Base-by-base conservation (phyloP, 1,140 invertebrate species). In the Eumaeus atala region DNA sequence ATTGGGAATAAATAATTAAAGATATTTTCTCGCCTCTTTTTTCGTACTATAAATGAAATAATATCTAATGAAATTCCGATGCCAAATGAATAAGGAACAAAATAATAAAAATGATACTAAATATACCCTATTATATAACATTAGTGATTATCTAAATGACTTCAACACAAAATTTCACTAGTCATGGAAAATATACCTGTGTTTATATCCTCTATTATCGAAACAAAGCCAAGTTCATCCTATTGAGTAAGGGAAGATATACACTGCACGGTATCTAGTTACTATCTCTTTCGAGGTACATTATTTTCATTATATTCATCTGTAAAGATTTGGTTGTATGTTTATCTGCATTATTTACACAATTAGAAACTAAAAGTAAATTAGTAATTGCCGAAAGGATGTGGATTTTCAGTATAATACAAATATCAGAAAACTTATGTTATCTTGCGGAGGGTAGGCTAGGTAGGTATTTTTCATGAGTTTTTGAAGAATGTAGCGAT, bases 161-260 rank as follows among this genome's bases (percentile, higher is more conserved):
- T 44, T 9, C 17, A 17, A 12, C 9, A 9, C 0, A 44, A 17
- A 16, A 44, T 17, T 44, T 17, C 17, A 8, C n/a, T 37, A 44
- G 40, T 44, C 40, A 44, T 44, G 40, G 40, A 44, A 40, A 44
- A 44, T 37, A n/a, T 17, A 17, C 12, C 5, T 37, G 40, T 44
- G 21, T 28, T n/a, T 28, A 28, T 28, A 28, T 44, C 40, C 40
- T 44, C 9, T 17, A 44, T 44, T 9, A 44, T 44, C 12, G 17
- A 16, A 44, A 44, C 14, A 44, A 6, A 44, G 40, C 12, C 40
- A 44, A 16, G 17, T 12, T 28, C 21, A 44, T 44, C 12, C 40
- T 44, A 9, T 14, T 3, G 9, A 17, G 14, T 16, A 44, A 44
- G 38, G 14, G 38, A 44, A 44, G 40, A 9, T 16, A 16, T 44